Evolutionary conservation across 2,113 vertebrate genomes (phyloP), one percentile per base, ranked within the genome.

Genomic region (Tympanuchus pallidicinctus): DNA sequence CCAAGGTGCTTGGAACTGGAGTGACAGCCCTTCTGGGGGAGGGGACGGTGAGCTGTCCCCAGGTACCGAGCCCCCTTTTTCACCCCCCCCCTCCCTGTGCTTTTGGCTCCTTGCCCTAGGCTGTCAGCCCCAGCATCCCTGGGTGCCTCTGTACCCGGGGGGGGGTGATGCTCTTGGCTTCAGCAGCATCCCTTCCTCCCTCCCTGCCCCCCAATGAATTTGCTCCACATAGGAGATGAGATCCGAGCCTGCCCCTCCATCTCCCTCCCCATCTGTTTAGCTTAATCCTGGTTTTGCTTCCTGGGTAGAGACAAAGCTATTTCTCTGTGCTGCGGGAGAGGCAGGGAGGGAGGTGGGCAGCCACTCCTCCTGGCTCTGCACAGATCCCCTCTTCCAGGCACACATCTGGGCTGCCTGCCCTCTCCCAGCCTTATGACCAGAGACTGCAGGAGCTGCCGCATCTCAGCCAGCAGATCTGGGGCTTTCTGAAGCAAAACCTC

Each of bases 1-100:
- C 97, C 97, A 92, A 97, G 97, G 98, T 98, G 95, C 97, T 94
- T 95, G 94, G 94, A 97, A 95, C 93, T 86, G 95, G 97, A 97
- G 96, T 95, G 96, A 94, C 94, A 92, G 97, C 95, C 83, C 80
- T 89, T 81, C 24, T 86, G 81, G 89, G 95, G 93, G 93, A 91
- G 88, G 86, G 96, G 82, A 90, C 40, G 69, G 82, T 17, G 45
- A 86, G 82, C 94, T 88, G 88, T 82, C 86, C 92, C 75, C 93
- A 92, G 97, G 95, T 96, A 70, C 83, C 56, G 21, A 78, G 80
- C 43, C 52, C 50, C 50, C 50, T 52, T 27, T 25, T 28, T 24
- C 22, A 24, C 48, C 48, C 22, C 36, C 36, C 25, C 36, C 73
- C 32, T 16, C 74, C 43, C 52, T 27, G 24, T 57, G 45, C 43